These are phyloP conservation scores for Microtus ochrogaster DNA, from an alignment of 2,113 vertebrate genomes.

Conservation along the genomic window DNA sequence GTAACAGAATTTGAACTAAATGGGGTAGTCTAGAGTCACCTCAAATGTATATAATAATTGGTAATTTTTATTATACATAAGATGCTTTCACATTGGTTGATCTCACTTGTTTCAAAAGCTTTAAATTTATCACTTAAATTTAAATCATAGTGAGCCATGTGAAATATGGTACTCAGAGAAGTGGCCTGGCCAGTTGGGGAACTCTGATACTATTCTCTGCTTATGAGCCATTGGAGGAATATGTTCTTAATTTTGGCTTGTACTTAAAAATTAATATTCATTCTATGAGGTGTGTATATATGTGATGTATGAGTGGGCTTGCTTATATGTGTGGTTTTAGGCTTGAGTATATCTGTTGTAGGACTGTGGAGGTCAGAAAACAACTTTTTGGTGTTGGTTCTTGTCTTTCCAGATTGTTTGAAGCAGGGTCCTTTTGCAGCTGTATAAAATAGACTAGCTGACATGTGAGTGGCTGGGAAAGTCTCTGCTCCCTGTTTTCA, in stretches of 20 bases:
- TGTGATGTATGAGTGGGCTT: background rate
- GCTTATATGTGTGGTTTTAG: background rate
- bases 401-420: too few species aligned
- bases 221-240: background rate
- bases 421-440: background rate
- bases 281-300: background rate
- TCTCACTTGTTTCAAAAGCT: background rate
- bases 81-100: conserved; percentile 1
- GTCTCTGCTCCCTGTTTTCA: background rate
- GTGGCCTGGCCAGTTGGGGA: background rate
- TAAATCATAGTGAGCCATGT: background rate
- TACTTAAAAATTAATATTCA: background rate
- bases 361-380: background rate
- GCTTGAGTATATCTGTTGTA: background rate
- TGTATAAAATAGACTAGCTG: background rate
- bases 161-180: conserved; percentile 5
- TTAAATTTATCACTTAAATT: background rate
- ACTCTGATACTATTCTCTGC: background rate
- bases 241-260: background rate
- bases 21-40: background rate
- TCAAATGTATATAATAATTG: background rate
- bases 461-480: background rate
- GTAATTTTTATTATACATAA: background rate
- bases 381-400: background rate
- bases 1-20: conserved; percentile 19